phyloP scores from a whole-genome alignment of 2,888 invertebrate species.

The Eulithis testata region DNA sequence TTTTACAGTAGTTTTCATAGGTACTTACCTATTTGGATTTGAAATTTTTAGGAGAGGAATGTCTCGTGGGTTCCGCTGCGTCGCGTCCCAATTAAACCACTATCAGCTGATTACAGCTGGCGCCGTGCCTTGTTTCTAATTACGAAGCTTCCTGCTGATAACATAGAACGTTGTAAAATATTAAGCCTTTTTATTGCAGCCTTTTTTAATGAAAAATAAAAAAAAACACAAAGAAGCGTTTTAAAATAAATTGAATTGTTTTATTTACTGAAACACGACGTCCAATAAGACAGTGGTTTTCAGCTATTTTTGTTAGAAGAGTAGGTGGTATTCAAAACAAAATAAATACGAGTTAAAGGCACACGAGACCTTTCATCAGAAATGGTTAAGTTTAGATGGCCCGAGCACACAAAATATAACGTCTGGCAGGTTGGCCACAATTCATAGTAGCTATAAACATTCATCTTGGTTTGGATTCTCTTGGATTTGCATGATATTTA shows the following conservation, averaged over 20 bases:
- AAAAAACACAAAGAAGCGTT: no score
- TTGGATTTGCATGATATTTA: no score
- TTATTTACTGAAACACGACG: no score
- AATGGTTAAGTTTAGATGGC: no score
- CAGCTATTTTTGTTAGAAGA: slow-evolving; percentile 10
- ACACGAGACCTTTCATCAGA: no score
- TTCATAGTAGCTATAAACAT: no score
- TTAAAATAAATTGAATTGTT: no score
- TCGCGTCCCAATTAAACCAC: slow-evolving; percentile 53
- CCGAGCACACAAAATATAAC: no score
- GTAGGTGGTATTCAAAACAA: slow-evolving; percentile 1
- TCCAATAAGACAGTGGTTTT: neutral
- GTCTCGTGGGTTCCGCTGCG: slow-evolving; percentile 30
- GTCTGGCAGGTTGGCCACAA: no score
- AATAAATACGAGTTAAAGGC: slow-evolving; percentile 9
- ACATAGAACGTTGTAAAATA: slow-evolving; percentile 1
- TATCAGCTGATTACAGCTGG: slow-evolving; percentile 65
- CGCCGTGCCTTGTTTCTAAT: slow-evolving; percentile 52
- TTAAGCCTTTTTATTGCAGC: neutral
- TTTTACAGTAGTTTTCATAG: no score
- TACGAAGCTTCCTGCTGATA: slow-evolving; percentile 32
- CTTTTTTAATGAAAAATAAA: no score
- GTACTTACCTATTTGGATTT: neutral
- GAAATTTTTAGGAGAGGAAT: slow-evolving; percentile 2
- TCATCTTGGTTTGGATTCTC: no score